phyloP scores from a whole-genome alignment of 2,888 invertebrate genomes.

The Stenichneumon culpator region DNA sequence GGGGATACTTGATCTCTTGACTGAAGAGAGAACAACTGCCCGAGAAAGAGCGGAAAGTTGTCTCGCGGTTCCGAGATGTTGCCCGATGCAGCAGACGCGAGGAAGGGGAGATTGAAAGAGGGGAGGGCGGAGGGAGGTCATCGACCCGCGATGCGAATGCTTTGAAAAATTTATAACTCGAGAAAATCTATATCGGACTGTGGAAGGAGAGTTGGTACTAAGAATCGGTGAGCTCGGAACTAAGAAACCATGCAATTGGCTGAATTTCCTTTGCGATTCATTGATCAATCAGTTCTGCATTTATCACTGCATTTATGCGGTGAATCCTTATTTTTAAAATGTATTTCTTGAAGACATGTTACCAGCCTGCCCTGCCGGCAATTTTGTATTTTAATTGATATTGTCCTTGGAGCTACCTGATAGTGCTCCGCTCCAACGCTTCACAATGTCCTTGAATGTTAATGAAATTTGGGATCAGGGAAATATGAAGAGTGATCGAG shows the following conservation, averaged over 20 bases:
- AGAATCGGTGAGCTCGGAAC: neutral
- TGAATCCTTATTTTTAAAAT: neutral
- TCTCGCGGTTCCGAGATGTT: neutral
- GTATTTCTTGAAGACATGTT: neutral
- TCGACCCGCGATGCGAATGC: neutral
- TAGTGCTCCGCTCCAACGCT: neutral
- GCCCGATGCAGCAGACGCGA: neutral
- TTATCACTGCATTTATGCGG: no score
- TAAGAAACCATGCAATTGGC: no score
- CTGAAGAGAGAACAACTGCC: neutral
- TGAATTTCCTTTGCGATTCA: no score
- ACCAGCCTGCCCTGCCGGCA: no score
- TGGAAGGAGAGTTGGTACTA: neutral
- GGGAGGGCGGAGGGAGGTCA: neutral
- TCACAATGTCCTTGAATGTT: neutral
- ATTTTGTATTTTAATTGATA: no score
- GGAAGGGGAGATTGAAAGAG: neutral
- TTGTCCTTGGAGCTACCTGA: neutral
- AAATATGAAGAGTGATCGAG: neutral
- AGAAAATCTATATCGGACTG: neutral
- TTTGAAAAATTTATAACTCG: neutral
- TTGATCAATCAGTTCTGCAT: no score
- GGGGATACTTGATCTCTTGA: constrained; percentile 68
- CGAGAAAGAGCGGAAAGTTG: neutral
- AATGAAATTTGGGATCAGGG: neutral